Evolutionary conservation across 1,140 invertebrate species (phyloP), one percentile per base, ranked within the genome.

Genomic region (Bombus pascuorum): DNA sequence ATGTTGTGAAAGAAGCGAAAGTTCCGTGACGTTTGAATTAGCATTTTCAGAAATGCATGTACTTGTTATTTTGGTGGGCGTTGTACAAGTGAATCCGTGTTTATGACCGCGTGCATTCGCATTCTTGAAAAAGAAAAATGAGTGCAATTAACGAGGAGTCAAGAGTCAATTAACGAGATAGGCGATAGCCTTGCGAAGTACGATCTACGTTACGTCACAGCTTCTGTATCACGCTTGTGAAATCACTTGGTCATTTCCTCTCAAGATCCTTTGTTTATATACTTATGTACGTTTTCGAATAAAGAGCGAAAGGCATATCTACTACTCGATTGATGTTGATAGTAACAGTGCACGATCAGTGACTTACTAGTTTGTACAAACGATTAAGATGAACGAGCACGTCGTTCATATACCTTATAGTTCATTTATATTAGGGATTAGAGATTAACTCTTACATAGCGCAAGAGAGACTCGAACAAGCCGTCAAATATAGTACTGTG

Each of bases 81-180:
- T 70, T 3, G 66, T 42, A 8, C 22, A 10, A 34, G 3, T n/a
- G n/a, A 62, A 32, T 32, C n/a, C 39, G 32, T 76, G 75, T 79
- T 34, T 71, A 79, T 66, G n/a, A 25, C 8, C 59, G n/a, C 28
- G 47, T 39, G 32, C 15, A 53, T 32, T 78, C 47, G 22, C 70
- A 59, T 73, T 59, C 44, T n/a, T 66, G 53, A 66, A 28, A 32
- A 71, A 70, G 66, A 85, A 74, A 81, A 88, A 86, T 65, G 57
- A 72, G 53, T 42, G 59, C 47, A 88, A 88, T 89, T 89, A 86
- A 53, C 70, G 59, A 18, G n/a, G 39, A 89, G 88, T 80, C 75
- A 86, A 79, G 83, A 75, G 87, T 89, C 79, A 86, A 89, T 88
- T 88, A 88, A 71, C 73, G 59, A 15, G 18, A 44, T n/a, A 13